These are phyloP conservation scores for Gadopsis marmoratus DNA, from an alignment of 2,797 vertebrate genomes.

Conservation along the genomic window DNA sequence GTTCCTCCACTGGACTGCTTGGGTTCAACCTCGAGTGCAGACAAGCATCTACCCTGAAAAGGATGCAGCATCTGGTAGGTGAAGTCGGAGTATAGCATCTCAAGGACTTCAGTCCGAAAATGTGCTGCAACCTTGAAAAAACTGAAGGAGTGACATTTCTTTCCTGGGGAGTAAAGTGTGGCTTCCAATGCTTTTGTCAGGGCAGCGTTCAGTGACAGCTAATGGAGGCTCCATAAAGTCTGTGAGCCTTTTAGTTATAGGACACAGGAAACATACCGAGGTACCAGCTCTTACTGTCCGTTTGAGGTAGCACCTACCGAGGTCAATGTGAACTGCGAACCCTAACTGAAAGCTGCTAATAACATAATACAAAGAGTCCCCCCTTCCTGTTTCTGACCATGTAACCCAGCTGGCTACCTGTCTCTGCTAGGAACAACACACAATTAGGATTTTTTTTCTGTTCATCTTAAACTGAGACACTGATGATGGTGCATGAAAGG, in stretches of 20 bases:
- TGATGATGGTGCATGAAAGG: neutral
- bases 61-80: neutral
- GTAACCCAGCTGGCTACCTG: constrained; percentile 50
- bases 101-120: no score
- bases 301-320: constrained; percentile 6
- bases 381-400: constrained; percentile 40
- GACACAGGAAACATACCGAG: constrained; percentile 25
- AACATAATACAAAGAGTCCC: constrained; percentile 18
- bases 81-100: neutral
- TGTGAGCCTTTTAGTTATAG: constrained; percentile 30
- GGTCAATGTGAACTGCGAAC: neutral
- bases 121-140: neutral
- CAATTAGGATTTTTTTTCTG: constrained; percentile 24
- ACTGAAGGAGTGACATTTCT: no score
- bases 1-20: neutral
- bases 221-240: constrained; percentile 40
- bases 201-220: constrained; percentile 15
- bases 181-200: constrained; percentile 2
- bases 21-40: neutral
- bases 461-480: constrained; percentile 4
- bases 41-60: neutral
- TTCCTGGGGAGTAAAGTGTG: neutral
- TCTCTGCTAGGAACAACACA: constrained; percentile 23
- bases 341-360: neutral
- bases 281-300: neutral